phyloP scores from a whole-genome alignment of 2,113 vertebrate species.

The Camelus bactrianus region DNA sequence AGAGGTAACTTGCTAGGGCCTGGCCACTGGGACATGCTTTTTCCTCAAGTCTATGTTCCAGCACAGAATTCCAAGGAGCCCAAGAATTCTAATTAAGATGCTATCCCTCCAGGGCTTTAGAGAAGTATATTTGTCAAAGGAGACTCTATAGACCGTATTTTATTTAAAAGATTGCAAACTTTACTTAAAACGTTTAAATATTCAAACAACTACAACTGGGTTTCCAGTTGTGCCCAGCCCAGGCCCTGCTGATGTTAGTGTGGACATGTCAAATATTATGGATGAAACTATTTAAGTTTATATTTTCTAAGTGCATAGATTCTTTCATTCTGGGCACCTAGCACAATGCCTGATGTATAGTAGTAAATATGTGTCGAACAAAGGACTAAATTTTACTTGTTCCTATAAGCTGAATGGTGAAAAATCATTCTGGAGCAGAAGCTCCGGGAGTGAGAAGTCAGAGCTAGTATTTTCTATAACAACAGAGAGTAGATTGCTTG shows the following conservation, averaged over 20 bases:
- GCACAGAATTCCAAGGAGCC: background rate
- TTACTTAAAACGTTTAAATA: conserved; percentile 12
- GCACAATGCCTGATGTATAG: background rate
- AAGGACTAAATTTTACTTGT: background rate
- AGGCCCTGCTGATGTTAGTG: background rate
- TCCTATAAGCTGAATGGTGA: background rate
- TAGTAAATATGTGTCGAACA: background rate
- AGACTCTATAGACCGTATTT: background rate
- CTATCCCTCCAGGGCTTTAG: background rate
- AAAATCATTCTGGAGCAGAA: background rate
- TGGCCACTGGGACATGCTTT: background rate
- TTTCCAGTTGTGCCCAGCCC: background rate
- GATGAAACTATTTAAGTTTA: background rate
- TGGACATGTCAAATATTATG: background rate
- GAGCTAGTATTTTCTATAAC: background rate
- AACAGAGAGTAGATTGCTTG: background rate
- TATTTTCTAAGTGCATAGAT: background rate
- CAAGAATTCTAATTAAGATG: background rate
- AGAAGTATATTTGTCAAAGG: background rate
- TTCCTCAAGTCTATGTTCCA: background rate
- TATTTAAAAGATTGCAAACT: background rate
- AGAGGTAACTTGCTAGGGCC: background rate
- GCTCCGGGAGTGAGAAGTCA: background rate
- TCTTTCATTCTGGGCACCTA: background rate
- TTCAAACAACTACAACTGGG: background rate